A percentile compares a stretch with the other conserved stretches of the same genome.
Conservation (phyloP, 2,113 vertebrate species). For the Petromus typicus region DNA sequence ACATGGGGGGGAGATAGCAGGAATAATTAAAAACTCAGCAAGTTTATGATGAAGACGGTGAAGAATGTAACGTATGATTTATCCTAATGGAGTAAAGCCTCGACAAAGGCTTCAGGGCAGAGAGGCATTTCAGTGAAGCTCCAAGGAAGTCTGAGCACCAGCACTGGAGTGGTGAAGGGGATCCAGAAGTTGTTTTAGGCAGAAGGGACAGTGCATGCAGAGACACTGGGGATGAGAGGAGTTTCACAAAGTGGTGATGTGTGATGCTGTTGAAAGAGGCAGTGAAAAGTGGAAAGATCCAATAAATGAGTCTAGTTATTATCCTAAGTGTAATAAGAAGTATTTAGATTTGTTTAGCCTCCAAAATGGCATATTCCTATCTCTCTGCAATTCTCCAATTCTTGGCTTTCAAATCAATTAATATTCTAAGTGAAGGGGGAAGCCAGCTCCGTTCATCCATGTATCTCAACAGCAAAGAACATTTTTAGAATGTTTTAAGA, state of each 20-base stretch:
- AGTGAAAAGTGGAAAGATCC: too few species aligned
- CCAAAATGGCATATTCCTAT: neutral
- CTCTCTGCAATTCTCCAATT: neutral
- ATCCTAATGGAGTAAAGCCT: neutral
- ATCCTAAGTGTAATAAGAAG: neutral
- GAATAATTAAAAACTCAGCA: neutral
- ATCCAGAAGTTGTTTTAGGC: neutral
- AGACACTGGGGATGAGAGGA: neutral
- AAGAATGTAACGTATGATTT: neutral
- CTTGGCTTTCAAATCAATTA: conserved; percentile 36
- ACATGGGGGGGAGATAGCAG: too few species aligned
- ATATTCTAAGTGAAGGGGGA: conserved; percentile 42
- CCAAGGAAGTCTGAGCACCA: too few species aligned
- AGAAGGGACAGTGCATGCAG: neutral
- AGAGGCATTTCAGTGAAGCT: neutral
- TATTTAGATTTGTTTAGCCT: neutral
- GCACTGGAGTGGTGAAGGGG: neutral
- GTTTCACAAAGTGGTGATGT: neutral
- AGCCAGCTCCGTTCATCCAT: conserved; percentile 33
- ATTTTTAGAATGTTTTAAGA: conserved; percentile 61
- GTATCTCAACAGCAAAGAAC: conserved; percentile 22
- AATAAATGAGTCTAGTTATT: neutral
- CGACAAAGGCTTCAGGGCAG: neutral
- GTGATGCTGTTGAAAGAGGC: neutral
- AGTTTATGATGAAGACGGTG: neutral